Evolutionary conservation across 2,113 vertebrate genomes (phyloP), one percentile per base, ranked within the genome.

Genomic region (Athene cunicularia): DNA sequence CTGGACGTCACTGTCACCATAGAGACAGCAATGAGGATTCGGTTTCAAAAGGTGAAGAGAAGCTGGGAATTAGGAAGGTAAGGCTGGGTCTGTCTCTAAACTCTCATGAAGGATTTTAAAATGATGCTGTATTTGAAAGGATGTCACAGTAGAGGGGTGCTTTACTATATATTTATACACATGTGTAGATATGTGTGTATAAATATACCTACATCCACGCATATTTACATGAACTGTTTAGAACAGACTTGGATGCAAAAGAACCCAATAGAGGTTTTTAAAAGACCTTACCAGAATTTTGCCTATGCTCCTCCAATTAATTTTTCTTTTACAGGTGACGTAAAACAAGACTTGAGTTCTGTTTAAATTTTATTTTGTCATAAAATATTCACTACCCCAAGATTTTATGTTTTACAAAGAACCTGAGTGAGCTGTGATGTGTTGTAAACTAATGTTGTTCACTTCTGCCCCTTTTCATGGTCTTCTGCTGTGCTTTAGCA

Each of bases 31-130:
- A 73, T 1, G 9, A 77, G 94, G 96, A 96, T 98, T 98, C 2
- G 6, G 80, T 98, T 98, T 98, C 98, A 84, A 95, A 97, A 96
- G 93, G 80, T 95, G 93, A 96, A 93, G 74, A 53, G 76, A 94
- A 95, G 94, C 94, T 80, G 70, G 66, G 83, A 90, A 86, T 63
- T 21, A 88, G 58, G 80, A 92, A 95, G 96, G 89, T 97, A 97
- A 98, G 97, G 88, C 90, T 95, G 52, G 80, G 21, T 93, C 70
- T 97, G 95, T 92, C 43, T 91, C 27, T 75, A 30, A 67, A 30
- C 60, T 75, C 37, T 91, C 27, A 12, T n/a, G 63, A 68, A 60
- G 39, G 33, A 18, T 85, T 90, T 95, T 18, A 49, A 64, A 87
- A 76, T 24, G 6, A 50, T 63, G 47, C 12, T 84, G 0, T 74